Percentiles rank a stretch among this genome's conserved stretches.
Conservation (phyloP, 1,140 invertebrate species). For the Rhopalosiphum maidis region DNA sequence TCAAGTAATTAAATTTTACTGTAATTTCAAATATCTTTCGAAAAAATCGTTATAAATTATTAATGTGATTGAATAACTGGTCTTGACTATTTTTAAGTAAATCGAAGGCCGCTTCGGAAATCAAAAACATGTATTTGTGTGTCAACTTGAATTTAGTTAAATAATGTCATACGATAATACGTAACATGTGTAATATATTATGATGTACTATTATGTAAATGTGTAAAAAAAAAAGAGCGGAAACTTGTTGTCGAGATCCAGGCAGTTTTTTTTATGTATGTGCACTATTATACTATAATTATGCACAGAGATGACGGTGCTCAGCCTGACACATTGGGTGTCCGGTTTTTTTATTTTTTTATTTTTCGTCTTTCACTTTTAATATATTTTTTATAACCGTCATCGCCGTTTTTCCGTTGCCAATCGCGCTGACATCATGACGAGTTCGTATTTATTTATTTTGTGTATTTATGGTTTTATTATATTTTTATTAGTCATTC, state of each 20-base stretch:
- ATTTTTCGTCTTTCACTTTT: constrained; percentile 7
- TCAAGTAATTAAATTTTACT: neutral
- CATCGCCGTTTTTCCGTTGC: neutral
- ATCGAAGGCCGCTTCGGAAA: neutral
- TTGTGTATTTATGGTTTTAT: neutral
- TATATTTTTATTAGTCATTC: neutral
- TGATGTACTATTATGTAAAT: neutral
- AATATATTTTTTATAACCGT: neutral
- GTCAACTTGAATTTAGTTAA: neutral
- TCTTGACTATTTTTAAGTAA: neutral
- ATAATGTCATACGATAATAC: neutral
- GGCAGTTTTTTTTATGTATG: neutral
- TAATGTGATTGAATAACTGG: neutral
- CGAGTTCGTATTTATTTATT: neutral
- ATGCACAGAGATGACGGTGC: neutral
- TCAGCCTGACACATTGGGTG: neutral
- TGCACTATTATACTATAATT: neutral
- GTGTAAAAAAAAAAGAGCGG: neutral
- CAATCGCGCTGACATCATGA: neutral
- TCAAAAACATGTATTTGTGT: neutral
- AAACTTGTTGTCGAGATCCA: neutral
- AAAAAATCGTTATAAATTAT: neutral
- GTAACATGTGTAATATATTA: neutral
- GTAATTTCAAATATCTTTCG: neutral
- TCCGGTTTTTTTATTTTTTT: neutral